Evolutionary conservation across 64 coral and sea anemone species (phyloP).

Genomic region (Stichodactyla helianthus): DNA sequence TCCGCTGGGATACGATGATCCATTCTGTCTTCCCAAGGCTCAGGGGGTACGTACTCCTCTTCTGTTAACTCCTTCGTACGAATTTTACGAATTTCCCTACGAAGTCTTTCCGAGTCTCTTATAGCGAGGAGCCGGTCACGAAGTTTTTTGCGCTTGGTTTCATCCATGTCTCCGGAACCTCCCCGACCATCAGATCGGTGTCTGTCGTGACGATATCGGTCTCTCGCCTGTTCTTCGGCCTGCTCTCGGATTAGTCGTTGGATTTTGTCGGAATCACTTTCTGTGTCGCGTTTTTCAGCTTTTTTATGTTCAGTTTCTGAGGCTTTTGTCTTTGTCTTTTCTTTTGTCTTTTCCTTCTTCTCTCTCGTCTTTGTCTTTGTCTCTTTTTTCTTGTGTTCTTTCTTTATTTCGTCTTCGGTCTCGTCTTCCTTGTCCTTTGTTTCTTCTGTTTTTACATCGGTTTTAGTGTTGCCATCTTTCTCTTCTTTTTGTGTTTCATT

Average conservation of each 20-base stretch:
- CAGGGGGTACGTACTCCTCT: conserved; percentile 49
- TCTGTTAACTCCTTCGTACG: conserved; percentile 66
- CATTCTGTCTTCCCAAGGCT: conserved; percentile 61
- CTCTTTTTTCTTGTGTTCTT: conserved; percentile 19
- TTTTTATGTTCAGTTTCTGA: conserved; percentile 1
- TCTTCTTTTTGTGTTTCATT: conserved; percentile 1
- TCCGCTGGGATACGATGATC: conserved; percentile 45
- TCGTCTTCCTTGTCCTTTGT: conserved; percentile 6
- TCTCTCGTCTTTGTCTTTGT: background rate
- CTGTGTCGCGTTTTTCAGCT: background rate
- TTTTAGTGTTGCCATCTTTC: conserved; percentile 18
- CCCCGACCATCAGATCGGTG: background rate
- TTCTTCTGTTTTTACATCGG: conserved; percentile 1
- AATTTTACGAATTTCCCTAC: conserved; percentile 70
- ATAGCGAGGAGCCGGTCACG: conserved; percentile 56
- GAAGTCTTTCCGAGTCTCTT: conserved; percentile 42
- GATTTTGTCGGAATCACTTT: conserved; percentile 58
- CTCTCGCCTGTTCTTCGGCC: conserved; percentile 47
- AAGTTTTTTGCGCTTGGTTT: conserved; percentile 34
- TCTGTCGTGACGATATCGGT: background rate
- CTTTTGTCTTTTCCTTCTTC: conserved; percentile 29
- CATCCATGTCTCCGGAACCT: conserved; percentile 15
- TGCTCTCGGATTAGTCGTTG: conserved; percentile 75
- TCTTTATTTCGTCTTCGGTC: conserved; percentile 10
- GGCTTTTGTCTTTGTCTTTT: background rate